Evolutionary conservation across 2,888 invertebrate species (phyloP).

Genomic region (Drosophila heteroneura): DNA sequence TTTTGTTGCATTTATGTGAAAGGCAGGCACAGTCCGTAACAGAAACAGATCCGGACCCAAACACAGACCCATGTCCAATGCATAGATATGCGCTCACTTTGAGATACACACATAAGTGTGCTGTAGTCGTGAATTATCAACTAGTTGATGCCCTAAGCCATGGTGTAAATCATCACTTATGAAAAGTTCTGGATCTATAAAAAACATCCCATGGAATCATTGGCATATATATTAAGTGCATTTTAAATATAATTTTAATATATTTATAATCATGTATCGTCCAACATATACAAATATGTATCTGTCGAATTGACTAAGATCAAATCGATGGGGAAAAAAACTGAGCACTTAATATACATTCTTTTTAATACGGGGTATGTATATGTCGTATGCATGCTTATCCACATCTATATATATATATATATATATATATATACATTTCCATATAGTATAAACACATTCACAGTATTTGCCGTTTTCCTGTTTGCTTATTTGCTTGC

Average conservation of each 20-base stretch:
- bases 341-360: background rate
- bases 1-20: conserved; percentile 63
- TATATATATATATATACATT: conserved; percentile 12
- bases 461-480: conserved; percentile 59
- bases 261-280: background rate
- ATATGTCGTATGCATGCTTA: conserved; percentile 1
- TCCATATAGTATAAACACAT: conserved; percentile 57
- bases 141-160: conserved; percentile 15
- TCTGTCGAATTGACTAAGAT: background rate
- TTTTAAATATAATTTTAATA: background rate
- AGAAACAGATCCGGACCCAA: conserved; percentile 49
- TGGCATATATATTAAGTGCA: background rate
- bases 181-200: background rate
- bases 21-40: conserved; percentile 33
- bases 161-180: background rate
- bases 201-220: background rate
- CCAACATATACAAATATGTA: background rate
- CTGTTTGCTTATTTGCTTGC: conserved; percentile 52
- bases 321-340: background rate
- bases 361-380: conserved; percentile 12
- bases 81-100: conserved; percentile 41
- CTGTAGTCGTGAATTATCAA: background rate
- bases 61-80: conserved; percentile 38
- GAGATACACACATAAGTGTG: conserved; percentile 2
- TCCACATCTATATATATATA: conserved; percentile 2